Evolutionary conservation across 2,797 vertebrate genomes (phyloP).

Genomic region (Protosalanx chinensis): DNA sequence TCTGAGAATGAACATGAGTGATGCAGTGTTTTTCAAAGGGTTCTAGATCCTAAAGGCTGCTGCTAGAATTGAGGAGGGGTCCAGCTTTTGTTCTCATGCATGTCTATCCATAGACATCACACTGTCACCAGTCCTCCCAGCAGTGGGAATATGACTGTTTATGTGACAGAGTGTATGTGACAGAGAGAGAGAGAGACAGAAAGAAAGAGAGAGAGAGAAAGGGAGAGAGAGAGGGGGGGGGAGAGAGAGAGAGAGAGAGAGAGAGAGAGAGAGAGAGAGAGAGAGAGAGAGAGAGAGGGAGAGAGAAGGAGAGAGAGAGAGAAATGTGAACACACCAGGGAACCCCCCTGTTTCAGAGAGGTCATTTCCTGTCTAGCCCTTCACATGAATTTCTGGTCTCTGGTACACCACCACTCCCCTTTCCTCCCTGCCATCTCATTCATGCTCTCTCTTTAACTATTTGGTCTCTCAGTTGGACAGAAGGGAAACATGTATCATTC

Average conservation of each 20-base stretch:
- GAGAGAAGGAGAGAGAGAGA: constrained; percentile 1
- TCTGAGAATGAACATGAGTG: constrained; percentile 27
- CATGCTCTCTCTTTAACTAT: background rate
- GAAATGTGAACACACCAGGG: constrained; percentile 53
- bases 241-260: constrained; percentile 1
- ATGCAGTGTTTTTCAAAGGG: constrained; percentile 44
- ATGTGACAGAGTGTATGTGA: constrained; percentile 26
- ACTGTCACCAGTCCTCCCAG: constrained; percentile 20
- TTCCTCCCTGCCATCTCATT: constrained; percentile 9
- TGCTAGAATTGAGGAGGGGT: constrained; percentile 26
- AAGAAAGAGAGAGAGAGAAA: no score
- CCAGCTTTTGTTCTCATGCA: constrained; percentile 46
- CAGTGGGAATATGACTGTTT: constrained; percentile 14
- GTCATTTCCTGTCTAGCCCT: constrained; percentile 66
- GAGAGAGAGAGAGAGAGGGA: no score
- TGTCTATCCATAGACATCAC: constrained; percentile 52
- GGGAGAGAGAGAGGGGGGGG: constrained; percentile 1
- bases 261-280: background rate
- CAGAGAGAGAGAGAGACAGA: no score
- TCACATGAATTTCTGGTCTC: constrained; percentile 29
- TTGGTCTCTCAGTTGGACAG: constrained; percentile 5
- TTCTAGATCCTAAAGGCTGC: constrained; percentile 12
- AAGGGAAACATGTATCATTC: background rate
- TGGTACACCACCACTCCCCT: constrained; percentile 3
- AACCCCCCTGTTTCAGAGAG: constrained; percentile 50